Evolutionary conservation across 2,797 vertebrate genomes (phyloP).

Genomic region (Myoxocephalus aenaeus): DNA sequence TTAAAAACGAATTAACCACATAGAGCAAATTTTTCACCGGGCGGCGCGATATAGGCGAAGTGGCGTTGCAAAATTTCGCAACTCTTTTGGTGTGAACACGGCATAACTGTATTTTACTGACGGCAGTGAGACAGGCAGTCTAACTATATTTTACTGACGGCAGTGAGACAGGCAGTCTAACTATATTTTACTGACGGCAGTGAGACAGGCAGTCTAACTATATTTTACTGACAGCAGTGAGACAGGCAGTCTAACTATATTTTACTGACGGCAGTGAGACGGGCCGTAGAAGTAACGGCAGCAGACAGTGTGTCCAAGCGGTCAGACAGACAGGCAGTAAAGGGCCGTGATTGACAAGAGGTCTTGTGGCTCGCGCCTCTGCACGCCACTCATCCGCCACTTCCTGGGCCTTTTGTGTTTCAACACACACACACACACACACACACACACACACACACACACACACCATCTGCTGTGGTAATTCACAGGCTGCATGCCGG

Average conservation of each 20-base stretch:
- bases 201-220: background rate
- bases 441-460: constrained; percentile 49
- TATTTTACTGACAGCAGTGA: background rate
- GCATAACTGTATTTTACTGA: too few species aligned
- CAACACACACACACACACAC: constrained; percentile 37
- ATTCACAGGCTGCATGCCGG: constrained; percentile 84
- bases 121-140: too few species aligned
- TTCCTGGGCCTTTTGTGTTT: constrained; percentile 84
- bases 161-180: constrained; percentile 24
- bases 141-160: too few species aligned
- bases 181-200: background rate
- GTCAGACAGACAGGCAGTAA: constrained; percentile 63
- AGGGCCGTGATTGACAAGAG: constrained; percentile 79
- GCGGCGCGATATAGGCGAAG: too few species aligned
- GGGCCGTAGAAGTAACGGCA: constrained; percentile 18
- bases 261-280: constrained; percentile 14
- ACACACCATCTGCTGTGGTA: constrained; percentile 86
- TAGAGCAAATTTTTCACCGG: too few species aligned
- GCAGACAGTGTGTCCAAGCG: constrained; percentile 40
- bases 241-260: background rate
- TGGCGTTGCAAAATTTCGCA: too few species aligned
- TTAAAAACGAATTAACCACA: too few species aligned
- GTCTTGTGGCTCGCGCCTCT: constrained; percentile 81
- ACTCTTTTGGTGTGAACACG: too few species aligned
- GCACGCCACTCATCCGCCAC: constrained; percentile 80